Evolutionary conservation across 2,113 vertebrate genomes (phyloP).

Genomic region (Cyprinodon tularosa): DNA sequence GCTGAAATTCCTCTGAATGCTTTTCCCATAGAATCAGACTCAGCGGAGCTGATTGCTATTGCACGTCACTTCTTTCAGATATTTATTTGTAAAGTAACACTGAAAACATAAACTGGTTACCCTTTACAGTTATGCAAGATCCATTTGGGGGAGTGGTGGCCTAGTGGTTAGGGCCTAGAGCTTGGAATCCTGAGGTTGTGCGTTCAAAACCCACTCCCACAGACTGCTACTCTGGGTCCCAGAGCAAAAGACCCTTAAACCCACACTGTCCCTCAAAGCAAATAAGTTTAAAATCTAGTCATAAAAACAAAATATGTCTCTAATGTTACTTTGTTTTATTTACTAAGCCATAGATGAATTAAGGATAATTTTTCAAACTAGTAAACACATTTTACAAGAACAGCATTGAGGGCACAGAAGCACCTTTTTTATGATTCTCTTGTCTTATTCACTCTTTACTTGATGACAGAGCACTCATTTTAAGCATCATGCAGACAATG

Average conservation of each 20-base stretch:
- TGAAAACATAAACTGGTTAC: neutral
- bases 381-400: neutral
- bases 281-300: too few species aligned
- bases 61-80: neutral
- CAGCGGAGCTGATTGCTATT: neutral
- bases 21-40: neutral
- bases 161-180: too few species aligned
- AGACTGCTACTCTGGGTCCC: too few species aligned
- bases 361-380: neutral
- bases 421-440: neutral
- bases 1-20: neutral
- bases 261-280: too few species aligned
- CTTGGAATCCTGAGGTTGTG: too few species aligned
- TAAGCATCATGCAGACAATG: constrained; percentile 2
- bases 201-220: too few species aligned
- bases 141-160: too few species aligned
- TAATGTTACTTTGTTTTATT: neutral
- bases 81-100: neutral
- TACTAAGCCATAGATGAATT: neutral
- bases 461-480: constrained; percentile 2
- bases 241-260: too few species aligned
- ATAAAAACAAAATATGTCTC: neutral
- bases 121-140: neutral
- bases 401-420: neutral
- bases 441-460: neutral